Base-by-base conservation (phyloP, 2,888 invertebrate genomes). In the Lacanobia wlatinum region DNA sequence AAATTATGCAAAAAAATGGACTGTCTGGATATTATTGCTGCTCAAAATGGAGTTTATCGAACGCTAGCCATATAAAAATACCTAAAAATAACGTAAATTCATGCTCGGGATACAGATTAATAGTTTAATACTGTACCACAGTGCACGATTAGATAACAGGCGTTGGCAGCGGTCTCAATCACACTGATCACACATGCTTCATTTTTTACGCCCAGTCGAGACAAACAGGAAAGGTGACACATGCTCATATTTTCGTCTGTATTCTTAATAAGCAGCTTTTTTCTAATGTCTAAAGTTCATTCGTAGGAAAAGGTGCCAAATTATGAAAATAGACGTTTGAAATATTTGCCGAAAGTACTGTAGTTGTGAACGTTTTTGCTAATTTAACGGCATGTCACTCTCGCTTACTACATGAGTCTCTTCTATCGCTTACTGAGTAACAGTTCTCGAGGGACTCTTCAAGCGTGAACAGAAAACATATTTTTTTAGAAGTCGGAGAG, bases 201-300 rank as follows among this genome's bases (percentile, higher is more conserved):
- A 50, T 77, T 73, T 78, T 77, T 68, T 55, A 34, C 48, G 10
- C 21, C 8, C 28, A 28, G 50, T 52, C 50, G 63, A 50, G 46
- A 52, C 78, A 77, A 73, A 78, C 77, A 78, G 73, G 78, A 78
- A 67, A 60, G 7, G 6, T 60, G 67, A 78, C 68, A 61, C 63
- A 73, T 21, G 12, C 21, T 52, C 4, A 46, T 62, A 76, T 62
- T 59, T 43, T 14, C 34, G 23, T 55, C 53, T 12, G n/a, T n/a
- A 53, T 46, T 66, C 65, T 59, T 28, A 52, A 55, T 40, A 40
- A 46, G 58, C 18, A 21, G 10, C 14, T 53, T 76, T 77, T 65
- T 56, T 55, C 14, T 12, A 67, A 67, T 2, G 55, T 68, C 46
- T 23, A 52, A 77, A 78, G 73, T 77, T 38, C 55, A 73, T 46